A percentile compares a stretch with the other conserved stretches of the same genome.
Evolutionary conservation across 2,888 invertebrate species (phyloP).

Genomic region (Habroteleia sp.): DNA sequence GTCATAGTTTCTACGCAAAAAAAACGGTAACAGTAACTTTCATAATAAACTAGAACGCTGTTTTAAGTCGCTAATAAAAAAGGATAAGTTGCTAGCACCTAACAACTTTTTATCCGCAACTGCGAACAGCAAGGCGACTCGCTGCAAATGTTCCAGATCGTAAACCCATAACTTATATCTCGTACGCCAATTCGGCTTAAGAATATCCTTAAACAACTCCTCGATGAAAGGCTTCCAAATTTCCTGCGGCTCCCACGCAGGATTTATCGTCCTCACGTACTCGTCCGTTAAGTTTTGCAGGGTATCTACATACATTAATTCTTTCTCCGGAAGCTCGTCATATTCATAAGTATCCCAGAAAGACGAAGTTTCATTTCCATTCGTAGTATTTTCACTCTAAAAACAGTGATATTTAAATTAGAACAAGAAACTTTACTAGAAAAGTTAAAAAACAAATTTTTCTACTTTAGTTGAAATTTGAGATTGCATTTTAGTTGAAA

Average conservation of each 20-base stretch:
- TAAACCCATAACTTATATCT: slow-evolving; percentile 84
- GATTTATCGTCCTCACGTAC: slow-evolving; percentile 78
- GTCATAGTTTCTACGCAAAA: slow-evolving; percentile 75
- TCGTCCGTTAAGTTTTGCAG: slow-evolving; percentile 86
- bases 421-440: too few relatives aligned
- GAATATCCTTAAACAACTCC: slow-evolving; percentile 83
- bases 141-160: slow-evolving; percentile 86
- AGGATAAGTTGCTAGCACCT: slow-evolving; percentile 69
- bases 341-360: slow-evolving; percentile 52
- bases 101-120: slow-evolving; percentile 72
- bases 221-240: slow-evolving; percentile 87
- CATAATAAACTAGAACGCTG: slow-evolving; percentile 2
- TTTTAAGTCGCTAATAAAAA: slow-evolving; percentile 30
- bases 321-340: slow-evolving; percentile 65
- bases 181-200: slow-evolving; percentile 67
- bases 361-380: slow-evolving; percentile 4
- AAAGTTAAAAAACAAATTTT: too few relatives aligned
- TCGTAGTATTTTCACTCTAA: slow-evolving; percentile 5
- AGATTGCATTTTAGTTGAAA: too few relatives aligned
- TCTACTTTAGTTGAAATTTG: too few relatives aligned
- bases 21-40: slow-evolving; percentile 16
- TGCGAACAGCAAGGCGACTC: slow-evolving; percentile 83
- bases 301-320: slow-evolving; percentile 83
- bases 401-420: slow-evolving; percentile 2
- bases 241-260: slow-evolving; percentile 76